Percentiles rank a stretch among this genome's conserved stretches.
phyloP scores from a whole-genome alignment of 92 coral and sea anemone species.

The Parazoanthus atlanticus region DNA sequence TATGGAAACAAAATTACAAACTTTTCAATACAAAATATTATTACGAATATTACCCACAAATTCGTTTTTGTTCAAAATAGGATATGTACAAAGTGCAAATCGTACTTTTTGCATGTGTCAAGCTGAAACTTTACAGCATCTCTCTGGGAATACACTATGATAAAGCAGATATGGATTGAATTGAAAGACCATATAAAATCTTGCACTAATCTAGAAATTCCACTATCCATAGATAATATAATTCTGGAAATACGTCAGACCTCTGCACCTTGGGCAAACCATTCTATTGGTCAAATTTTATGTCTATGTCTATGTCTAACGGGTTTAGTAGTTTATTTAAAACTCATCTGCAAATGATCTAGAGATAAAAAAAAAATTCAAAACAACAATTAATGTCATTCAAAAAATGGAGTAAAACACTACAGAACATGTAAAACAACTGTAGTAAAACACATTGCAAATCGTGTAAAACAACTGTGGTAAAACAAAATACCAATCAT shows the following conservation, averaged over 20 bases:
- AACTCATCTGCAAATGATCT: no score
- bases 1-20: neutral
- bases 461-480: no score
- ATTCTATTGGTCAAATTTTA: no score
- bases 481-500: no score
- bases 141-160: neutral
- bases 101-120: neutral
- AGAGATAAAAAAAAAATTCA: no score
- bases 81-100: neutral
- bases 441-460: no score
- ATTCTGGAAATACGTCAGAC: neutral
- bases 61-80: neutral
- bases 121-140: neutral
- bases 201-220: neutral
- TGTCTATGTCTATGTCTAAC: no score
- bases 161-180: neutral
- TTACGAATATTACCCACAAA: neutral
- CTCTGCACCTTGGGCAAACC: neutral
- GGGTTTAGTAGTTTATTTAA: no score
- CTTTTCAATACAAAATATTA: neutral
- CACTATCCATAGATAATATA: neutral
- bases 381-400: no score
- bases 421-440: no score
- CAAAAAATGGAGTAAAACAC: no score
- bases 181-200: no score